Conservation (phyloP, 2,113 vertebrate species). For the Felis chaus region DNA sequence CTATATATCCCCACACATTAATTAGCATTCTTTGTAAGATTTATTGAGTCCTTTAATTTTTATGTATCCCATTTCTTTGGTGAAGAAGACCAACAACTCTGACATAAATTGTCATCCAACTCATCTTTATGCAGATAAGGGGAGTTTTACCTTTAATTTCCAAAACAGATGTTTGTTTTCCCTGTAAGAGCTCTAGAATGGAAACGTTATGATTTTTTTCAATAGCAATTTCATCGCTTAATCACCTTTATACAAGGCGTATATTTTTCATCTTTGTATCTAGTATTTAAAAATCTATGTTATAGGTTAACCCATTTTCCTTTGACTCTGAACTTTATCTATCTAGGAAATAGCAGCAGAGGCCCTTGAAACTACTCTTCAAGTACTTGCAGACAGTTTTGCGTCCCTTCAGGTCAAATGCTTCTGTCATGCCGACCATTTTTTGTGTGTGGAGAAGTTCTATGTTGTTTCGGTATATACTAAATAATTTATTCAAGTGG, state of each 20-base stretch:
- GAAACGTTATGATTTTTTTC: background rate
- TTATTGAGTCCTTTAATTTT: background rate
- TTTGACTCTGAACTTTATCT: background rate
- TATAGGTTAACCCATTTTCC: background rate
- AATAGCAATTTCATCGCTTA: background rate
- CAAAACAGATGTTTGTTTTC: background rate
- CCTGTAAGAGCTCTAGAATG: background rate
- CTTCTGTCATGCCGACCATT: background rate
- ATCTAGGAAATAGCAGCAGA: background rate
- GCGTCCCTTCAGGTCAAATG: background rate
- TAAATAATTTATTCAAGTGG: slow-evolving; percentile 42
- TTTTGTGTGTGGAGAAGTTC: background rate
- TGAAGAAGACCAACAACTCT: background rate
- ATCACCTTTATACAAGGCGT: background rate
- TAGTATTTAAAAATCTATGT: background rate
- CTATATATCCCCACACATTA: background rate
- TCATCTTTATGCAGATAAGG: background rate
- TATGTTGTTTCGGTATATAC: background rate
- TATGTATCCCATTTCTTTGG: background rate
- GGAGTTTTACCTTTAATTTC: background rate
- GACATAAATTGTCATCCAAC: background rate
- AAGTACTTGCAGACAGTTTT: background rate
- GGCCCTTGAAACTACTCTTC: background rate
- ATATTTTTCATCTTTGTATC: background rate
- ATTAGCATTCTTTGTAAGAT: background rate